phyloP scores from a whole-genome alignment of 2,888 invertebrate genomes.

The Eudasyphora cyanicolor region DNA sequence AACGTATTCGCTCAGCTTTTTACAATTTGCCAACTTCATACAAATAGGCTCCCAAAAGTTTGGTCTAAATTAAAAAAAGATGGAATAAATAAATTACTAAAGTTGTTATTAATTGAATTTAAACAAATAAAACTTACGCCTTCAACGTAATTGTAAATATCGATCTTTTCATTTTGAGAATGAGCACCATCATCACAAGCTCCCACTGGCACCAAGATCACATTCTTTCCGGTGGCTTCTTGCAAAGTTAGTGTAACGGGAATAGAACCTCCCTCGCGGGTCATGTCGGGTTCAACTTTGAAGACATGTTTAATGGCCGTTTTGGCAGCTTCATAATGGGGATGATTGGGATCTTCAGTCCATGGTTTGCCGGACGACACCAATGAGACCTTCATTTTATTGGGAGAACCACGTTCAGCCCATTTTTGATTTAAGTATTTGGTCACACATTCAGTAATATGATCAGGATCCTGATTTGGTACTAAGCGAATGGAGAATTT shows the following conservation, averaged over 20 bases:
- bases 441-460: conserved; percentile 89
- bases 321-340: conserved; percentile 94
- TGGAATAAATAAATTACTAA: conserved; percentile 72
- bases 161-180: conserved; percentile 98
- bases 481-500: conserved; percentile 98
- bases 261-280: conserved; percentile 98
- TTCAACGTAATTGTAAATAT: conserved; percentile 94
- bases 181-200: conserved; percentile 97
- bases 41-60: conserved; percentile 93
- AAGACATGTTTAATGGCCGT: conserved; percentile 92
- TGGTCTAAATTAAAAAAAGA: conserved; percentile 90
- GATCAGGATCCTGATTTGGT: conserved; percentile 93
- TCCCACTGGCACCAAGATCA: conserved; percentile 96
- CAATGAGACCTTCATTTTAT: conserved; percentile 85
- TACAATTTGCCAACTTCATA: conserved; percentile 83
- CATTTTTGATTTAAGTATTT: conserved; percentile 89
- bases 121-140: conserved; percentile 84
- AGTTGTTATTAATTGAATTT: conserved; percentile 16
- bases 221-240: conserved; percentile 95
- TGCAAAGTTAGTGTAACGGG: conserved; percentile 97
- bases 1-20: conserved; percentile 36
- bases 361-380: conserved; percentile 88
- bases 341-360: conserved; percentile 95
- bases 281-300: conserved; percentile 93
- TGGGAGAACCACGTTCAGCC: conserved; percentile 90